phyloP scores from a whole-genome alignment of 2,888 invertebrate genomes.

The Trachelus troglodyta region DNA sequence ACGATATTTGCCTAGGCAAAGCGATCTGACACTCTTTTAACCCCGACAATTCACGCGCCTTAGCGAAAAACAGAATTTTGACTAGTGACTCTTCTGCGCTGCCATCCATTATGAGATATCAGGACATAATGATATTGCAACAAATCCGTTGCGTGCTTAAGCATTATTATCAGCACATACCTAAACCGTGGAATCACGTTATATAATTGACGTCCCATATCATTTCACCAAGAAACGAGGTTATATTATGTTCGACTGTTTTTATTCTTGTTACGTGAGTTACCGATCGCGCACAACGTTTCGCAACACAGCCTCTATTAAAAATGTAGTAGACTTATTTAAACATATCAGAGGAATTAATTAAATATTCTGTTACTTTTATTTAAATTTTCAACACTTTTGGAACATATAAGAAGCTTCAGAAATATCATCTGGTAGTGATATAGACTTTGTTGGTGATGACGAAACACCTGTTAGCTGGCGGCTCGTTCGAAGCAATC shows the following conservation, averaged over 20 bases:
- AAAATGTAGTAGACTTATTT: neutral
- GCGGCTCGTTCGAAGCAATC: conserved; percentile 21
- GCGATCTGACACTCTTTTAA: conserved; percentile 69
- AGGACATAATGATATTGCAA: conserved; percentile 6
- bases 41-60: conserved; percentile 86
- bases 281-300: neutral
- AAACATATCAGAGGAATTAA: neutral
- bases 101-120: conserved; percentile 29
- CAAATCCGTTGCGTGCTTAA: neutral
- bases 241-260: neutral
- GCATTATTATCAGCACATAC: conserved; percentile 10
- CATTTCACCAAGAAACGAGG: neutral
- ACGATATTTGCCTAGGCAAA: conserved; percentile 69
- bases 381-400: neutral
- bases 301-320: neutral
- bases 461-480: conserved; percentile 27
- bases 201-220: neutral
- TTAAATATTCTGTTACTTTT: neutral
- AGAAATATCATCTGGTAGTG: neutral
- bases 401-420: neutral
- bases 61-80: conserved; percentile 88
- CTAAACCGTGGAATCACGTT: conserved; percentile 3
- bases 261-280: neutral
- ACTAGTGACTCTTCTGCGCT: conserved; percentile 61
- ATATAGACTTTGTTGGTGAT: conserved; percentile 12